These are phyloP conservation scores for Chionis minor DNA, from an alignment of 2,113 vertebrate genomes.

Conservation along the genomic window DNA sequence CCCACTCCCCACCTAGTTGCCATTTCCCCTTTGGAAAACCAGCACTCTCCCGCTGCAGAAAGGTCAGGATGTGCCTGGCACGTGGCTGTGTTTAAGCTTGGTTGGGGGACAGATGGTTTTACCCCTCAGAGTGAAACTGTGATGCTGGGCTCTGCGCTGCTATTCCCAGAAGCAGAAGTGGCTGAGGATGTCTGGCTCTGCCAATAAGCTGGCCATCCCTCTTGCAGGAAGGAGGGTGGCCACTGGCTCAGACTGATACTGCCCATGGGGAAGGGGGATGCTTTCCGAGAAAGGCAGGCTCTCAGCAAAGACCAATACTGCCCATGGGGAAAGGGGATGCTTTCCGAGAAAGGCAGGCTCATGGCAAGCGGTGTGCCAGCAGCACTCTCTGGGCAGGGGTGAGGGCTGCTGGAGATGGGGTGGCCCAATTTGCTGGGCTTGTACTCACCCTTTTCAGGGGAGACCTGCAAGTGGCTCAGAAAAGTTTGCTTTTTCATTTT, in stretches of 20 bases:
- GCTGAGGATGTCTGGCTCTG: neutral
- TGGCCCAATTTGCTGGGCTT: neutral
- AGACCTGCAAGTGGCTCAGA: neutral
- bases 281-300: neutral
- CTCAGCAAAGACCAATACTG: neutral
- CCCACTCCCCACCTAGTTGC: neutral
- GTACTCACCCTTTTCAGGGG: neutral
- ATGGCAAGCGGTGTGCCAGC: neutral
- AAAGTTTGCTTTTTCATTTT: neutral
- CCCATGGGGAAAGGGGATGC: neutral
- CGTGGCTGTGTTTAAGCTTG: accelerated
- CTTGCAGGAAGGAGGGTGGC: neutral
- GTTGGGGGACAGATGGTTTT: neutral
- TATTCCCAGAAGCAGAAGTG: neutral
- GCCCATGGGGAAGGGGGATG: accelerated
- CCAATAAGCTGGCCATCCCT: neutral
- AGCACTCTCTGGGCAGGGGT: neutral
- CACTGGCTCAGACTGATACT: neutral
- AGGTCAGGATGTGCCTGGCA: neutral
- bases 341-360: neutral
- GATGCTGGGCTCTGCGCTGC: neutral
- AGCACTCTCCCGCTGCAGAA: neutral
- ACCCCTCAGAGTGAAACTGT: neutral
- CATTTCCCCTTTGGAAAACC: neutral
- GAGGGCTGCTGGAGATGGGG: neutral